These are phyloP conservation scores for Alethe castanea DNA, from an alignment of 2,113 vertebrate species.

Conservation along the genomic window DNA sequence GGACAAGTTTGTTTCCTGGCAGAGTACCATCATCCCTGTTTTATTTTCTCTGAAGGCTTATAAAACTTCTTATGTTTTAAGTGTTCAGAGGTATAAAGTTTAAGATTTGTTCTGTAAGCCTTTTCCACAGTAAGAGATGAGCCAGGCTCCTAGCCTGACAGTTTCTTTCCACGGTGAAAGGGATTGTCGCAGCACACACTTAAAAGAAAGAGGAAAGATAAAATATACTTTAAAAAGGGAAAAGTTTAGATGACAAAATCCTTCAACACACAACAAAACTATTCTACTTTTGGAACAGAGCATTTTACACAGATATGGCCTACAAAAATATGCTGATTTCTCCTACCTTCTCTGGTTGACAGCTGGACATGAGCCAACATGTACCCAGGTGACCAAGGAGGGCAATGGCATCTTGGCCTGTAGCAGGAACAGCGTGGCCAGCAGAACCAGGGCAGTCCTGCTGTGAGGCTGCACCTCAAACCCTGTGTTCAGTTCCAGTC, in stretches of 20 bases:
- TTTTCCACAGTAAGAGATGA: constrained; percentile 65
- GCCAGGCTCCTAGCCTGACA: neutral
- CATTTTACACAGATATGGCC: neutral
- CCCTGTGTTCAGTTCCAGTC: neutral
- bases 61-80: constrained; percentile 70
- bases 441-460: neutral
- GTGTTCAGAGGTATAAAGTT: constrained; percentile 68
- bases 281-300: neutral
- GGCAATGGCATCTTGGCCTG: neutral
- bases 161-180: neutral
- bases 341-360: neutral
- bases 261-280: neutral
- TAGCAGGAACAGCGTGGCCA: neutral
- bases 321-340: neutral
- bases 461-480: neutral
- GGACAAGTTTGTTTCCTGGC: constrained; percentile 4
- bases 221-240: neutral
- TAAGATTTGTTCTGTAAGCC: constrained; percentile 66
- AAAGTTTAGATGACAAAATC: neutral
- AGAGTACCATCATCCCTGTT: constrained; percentile 30
- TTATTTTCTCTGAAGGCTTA: constrained; percentile 6
- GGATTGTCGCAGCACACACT: neutral
- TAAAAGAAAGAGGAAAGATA: neutral
- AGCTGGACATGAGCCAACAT: accelerated
- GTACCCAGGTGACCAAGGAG: too few species aligned